phyloP scores from a whole-genome alignment of 2,888 invertebrate genomes.

The Pollenia angustigena region DNA sequence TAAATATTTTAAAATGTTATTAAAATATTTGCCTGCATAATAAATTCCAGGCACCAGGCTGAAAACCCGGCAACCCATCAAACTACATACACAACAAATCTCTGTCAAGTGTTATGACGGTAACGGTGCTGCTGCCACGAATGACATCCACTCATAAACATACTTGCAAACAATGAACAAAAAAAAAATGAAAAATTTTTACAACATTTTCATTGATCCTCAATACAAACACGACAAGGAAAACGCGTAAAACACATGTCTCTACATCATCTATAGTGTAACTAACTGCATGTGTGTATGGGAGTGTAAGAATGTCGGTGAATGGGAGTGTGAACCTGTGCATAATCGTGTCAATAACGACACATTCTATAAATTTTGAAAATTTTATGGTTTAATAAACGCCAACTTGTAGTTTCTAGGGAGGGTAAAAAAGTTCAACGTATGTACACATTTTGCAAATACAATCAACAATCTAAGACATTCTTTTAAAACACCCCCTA shows the following conservation, averaged over 20 bases:
- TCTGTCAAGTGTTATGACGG: constrained; percentile 45
- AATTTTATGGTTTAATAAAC: constrained; percentile 70
- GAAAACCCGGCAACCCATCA: neutral
- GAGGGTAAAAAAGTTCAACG: neutral
- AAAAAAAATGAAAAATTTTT: constrained; percentile 53
- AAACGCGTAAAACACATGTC: constrained; percentile 23
- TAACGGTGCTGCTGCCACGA: constrained; percentile 10
- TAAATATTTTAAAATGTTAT: constrained; percentile 70
- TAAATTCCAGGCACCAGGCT: constrained; percentile 56
- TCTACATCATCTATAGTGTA: neutral
- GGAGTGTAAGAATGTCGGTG: neutral
- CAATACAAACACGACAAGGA: constrained; percentile 37
- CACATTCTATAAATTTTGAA: constrained; percentile 68
- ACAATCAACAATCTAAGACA: neutral
- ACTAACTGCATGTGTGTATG: constrained; percentile 8
- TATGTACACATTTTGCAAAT: constrained; percentile 5
- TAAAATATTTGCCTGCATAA: constrained; percentile 70
- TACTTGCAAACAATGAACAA: neutral
- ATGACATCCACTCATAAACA: constrained; percentile 16
- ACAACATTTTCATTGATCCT: constrained; percentile 59
- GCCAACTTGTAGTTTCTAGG: constrained; percentile 1
- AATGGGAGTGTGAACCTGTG: constrained; percentile 23
- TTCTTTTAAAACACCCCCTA: neutral
- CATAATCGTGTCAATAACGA: constrained; percentile 70
- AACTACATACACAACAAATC: constrained; percentile 38